Conservation (phyloP, 2,113 vertebrate genomes). For the Sylvicapra grimmia region DNA sequence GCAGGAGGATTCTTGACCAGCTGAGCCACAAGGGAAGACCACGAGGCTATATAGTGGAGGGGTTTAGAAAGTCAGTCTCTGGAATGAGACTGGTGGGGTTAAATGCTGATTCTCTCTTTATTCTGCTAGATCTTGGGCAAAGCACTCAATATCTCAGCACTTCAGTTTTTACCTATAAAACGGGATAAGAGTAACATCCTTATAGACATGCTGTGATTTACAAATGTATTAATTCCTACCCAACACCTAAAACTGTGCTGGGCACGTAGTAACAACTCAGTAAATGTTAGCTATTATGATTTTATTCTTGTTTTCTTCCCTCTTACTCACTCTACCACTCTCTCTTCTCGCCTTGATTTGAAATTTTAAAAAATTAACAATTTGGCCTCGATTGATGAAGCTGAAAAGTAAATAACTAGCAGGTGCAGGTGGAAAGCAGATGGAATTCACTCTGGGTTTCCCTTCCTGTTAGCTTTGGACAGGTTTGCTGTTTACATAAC, state of each 20-base stretch:
- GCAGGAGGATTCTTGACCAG: neutral
- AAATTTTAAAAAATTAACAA: conserved; percentile 29
- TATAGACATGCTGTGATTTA: neutral
- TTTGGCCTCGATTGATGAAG: conserved; percentile 32
- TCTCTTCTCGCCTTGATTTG: conserved; percentile 10
- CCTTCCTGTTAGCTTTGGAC: conserved; percentile 33
- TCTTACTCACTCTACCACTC: neutral
- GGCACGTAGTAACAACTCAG: neutral
- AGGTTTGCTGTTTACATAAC: conserved; percentile 21
- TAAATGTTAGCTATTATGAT: neutral
- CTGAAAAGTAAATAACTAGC: conserved; percentile 67
- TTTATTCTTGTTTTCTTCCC: neutral
- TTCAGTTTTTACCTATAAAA: neutral
- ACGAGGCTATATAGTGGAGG: neutral
- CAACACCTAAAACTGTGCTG: neutral
- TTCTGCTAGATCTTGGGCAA: neutral
- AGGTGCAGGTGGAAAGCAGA: conserved; percentile 58
- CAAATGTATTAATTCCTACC: neutral
- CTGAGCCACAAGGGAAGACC: neutral
- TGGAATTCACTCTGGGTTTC: conserved; percentile 44
- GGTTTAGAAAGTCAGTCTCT: neutral
- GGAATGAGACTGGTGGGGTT: neutral
- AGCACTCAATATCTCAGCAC: neutral
- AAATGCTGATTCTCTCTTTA: neutral
- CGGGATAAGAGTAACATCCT: neutral